Base-by-base conservation (phyloP, 2,888 invertebrate species). In the Pyrochroa serraticornis region DNA sequence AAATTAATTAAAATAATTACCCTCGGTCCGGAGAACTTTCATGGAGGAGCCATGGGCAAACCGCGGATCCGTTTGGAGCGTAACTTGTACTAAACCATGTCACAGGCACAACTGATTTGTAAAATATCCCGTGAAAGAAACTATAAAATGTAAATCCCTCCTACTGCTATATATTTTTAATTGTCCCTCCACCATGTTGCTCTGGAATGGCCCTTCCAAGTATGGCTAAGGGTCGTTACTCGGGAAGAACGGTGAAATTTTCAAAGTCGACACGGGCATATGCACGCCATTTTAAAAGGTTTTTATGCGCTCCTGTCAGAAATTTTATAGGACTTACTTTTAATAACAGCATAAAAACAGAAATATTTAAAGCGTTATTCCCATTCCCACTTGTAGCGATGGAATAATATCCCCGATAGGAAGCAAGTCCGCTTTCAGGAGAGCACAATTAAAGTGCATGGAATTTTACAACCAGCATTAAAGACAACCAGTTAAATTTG, bases 111-210 rank as follows among this genome's bases (percentile, higher is more conserved):
- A 77, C 77, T 77, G 76, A 76, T 76, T 76, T 75, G 72, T 75
- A 64, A 70, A 73, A 73, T 73, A 72, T 73, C 67, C 70, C 63
- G 66, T 65, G 72, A 71, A 72, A 71, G 72, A 74, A 75, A 73
- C 75, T 71, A 75, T 75, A 75, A 74, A 77, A 74, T 70, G 65
- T 67, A 73, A 74, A 73, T 75, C 76, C 76, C 76, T 76, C 74
- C 77, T 75, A 74, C 70, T 62, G 62, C 64, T 70, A 73, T 73
- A 75, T 71, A 73, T 74, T 75, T 76, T 77, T 76, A 76, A 76
- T 76, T 75, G 73, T 75, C 70, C 75, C 71, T 72, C 72, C 70
- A 69, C 72, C 74, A 70, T 71, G 67, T 54, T 62, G 62, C 63
- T 69, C 63, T 67, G 63, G 63, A 71, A 70, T 68, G 65, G 71